Base-by-base conservation (phyloP, 1,140 invertebrate species). In the Nymphalis io region DNA sequence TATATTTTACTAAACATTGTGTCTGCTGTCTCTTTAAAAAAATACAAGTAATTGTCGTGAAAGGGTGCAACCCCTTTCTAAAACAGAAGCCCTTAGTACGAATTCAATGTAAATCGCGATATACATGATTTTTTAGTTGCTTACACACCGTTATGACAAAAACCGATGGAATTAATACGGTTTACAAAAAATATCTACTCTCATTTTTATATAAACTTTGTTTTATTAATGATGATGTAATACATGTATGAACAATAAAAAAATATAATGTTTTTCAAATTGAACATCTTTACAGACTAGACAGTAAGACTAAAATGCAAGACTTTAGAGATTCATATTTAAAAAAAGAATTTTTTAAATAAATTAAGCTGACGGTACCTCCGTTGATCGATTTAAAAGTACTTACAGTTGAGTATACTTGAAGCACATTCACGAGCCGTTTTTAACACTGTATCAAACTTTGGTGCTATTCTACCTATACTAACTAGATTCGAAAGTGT, bases 361-460 rank as follows among this genome's bases (percentile, higher is more conserved):
- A n/a, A n/a, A n/a, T n/a, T n/a, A n/a, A n/a, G 42, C 42, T n/a
- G 27, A 58, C 68, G 27, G 42, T 70, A 70, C 48, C 27, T 20
- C 23, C 59, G 53, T 63, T 27, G 53, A 70, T 70, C 68, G 60
- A 64, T 70, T 63, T 69, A 40, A 69, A 70, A 65, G 44, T 55
- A 57, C 53, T 60, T 38, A 70, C 38, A 53, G 55, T 60, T 38
- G 61, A 70, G 68, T 60, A 61, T 57, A 60, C 61, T 60, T 46
- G 53, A 59, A 60, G 51, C 42, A 62, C 62, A 13, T 59, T 44
- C 57, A 64, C 38, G 62, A 42, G 62, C 20, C 51, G 23, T 20
- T 38, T 39, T 21, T 33, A 39, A 64, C 53, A 63, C 23, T 53
- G 48, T 63, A 53, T 61, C 46, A 51, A 51, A 51, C 16, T 51